Evolutionary conservation across 2,888 invertebrate genomes (phyloP), one percentile per base, ranked within the genome.

Genomic region (Vannuccia rotundouncinata): DNA sequence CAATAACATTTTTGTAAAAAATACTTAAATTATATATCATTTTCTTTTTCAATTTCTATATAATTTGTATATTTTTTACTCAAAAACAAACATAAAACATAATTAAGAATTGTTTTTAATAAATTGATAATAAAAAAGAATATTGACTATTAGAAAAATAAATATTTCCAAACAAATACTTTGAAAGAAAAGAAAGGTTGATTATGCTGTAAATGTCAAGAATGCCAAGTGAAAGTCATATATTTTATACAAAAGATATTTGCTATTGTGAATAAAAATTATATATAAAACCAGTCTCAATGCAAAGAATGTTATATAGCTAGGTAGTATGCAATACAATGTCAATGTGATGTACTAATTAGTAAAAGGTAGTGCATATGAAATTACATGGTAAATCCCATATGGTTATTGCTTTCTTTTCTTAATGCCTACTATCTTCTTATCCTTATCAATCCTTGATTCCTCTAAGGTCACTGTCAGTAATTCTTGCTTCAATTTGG

Each of bases 171-270:
- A 66, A 66, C 10, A 66, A 66, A 66, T 66, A 66, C 66, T 66
- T 22, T 66, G 66, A 66, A 66, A 66, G 66, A 66, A 66, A 66
- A 66, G 66, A n/a, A 66, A 66, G 66, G 66, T 66, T 45, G 45
- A 17, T 45, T 45, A 45, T 45, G 17, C 45, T 45, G 45, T 45
- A 45, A 45, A 45, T 10, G 45, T 45, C 45, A 45, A 45, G 45
- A 45, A 45, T 45, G 5, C 45, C 45, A 45, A 45, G 45, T 45
- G 45, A 66, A 66, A 66, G 66, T 66, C 66, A 66, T 66, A 66
- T 66, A 66, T 66, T 66, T 66, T 66, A 66, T 66, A 66, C 66
- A 66, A 66, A 66, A 66, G 66, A 66, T 66, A 66, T 66, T 66
- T 66, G 66, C 10, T 66, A 66, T 66, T 66, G 66, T 66, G 66